Conservation (phyloP, 2,888 invertebrate genomes). For the Drosophila prolongata region DNA sequence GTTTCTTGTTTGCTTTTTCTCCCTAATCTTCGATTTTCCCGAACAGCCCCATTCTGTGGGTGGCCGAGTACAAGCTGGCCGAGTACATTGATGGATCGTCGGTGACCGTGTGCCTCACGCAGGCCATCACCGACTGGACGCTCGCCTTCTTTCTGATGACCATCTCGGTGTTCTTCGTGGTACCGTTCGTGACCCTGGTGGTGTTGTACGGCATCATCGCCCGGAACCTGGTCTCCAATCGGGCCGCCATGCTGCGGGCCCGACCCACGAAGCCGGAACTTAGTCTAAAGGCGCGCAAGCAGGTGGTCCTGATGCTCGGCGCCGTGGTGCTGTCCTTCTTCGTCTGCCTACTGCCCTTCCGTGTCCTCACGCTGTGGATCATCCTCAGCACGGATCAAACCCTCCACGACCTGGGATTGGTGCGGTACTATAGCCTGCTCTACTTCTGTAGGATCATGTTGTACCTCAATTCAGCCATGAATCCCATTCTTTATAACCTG, state of each 20-base stretch:
- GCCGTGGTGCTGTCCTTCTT: conserved; percentile 95
- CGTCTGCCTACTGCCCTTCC: conserved; percentile 93
- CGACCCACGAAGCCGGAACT: conserved; percentile 90
- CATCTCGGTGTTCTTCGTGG: conserved; percentile 91
- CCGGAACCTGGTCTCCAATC: conserved; percentile 90
- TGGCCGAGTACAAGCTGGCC: conserved; percentile 89
- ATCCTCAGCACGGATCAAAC: conserved; percentile 90
- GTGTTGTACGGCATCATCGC: conserved; percentile 93
- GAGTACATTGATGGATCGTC: conserved; percentile 89
- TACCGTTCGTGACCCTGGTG: conserved; percentile 92
- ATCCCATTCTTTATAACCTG: conserved; percentile 95
- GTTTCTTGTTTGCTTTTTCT: conserved; percentile 58
- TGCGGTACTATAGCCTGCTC: conserved; percentile 92
- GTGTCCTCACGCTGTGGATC: conserved; percentile 92
- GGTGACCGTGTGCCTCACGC: conserved; percentile 91
- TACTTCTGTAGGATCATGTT: conserved; percentile 94
- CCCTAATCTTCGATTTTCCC: conserved; percentile 18
- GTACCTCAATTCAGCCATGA: conserved; percentile 95
- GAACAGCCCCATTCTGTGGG: conserved; percentile 91
- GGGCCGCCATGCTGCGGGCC: conserved; percentile 87
- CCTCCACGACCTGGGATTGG: conserved; percentile 89
- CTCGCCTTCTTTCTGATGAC: conserved; percentile 91
- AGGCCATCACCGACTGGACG: conserved; percentile 91
- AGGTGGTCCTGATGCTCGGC: conserved; percentile 94
- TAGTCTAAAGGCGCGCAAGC: conserved; percentile 90